Conservation (phyloP, 2,888 invertebrate species). For the Heliconius sara region DNA sequence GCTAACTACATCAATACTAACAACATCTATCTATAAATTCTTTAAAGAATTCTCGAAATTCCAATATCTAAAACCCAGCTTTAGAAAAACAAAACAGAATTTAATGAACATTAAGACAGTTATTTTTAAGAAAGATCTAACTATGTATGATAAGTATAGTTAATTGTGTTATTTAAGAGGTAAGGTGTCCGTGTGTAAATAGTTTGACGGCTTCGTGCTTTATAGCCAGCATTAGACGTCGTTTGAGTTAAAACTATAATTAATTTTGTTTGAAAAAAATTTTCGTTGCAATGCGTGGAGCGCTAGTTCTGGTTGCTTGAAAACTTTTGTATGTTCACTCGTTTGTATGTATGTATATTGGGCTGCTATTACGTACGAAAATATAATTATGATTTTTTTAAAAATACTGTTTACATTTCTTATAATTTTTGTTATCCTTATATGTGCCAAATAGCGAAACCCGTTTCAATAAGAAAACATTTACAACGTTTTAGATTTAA, state of each 20-base stretch:
- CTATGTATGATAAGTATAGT: conserved; percentile 6
- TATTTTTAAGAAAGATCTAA: conserved; percentile 24
- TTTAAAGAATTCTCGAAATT: not conserved
- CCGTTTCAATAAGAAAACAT: not conserved
- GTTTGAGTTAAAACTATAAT: conserved; percentile 66
- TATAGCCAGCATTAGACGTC: conserved; percentile 63
- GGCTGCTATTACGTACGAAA: conserved; percentile 51
- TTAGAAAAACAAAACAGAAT: not conserved
- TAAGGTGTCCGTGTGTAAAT: conserved; percentile 31
- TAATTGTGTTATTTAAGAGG: conserved; percentile 34
- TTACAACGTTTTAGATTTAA: too few species aligned
- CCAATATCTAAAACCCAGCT: not conserved
- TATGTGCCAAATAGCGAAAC: not conserved
- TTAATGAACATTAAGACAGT: not conserved
- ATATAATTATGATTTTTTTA: not conserved
- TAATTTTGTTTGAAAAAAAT: conserved; percentile 71
- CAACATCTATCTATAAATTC: not conserved
- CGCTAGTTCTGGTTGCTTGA: conserved; percentile 55
- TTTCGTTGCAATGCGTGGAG: conserved; percentile 69
- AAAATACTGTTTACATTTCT: not conserved
- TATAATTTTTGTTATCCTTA: not conserved
- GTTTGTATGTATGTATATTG: conserved; percentile 49
- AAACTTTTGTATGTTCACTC: conserved; percentile 24
- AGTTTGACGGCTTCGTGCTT: conserved; percentile 63
- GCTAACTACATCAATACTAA: too few species aligned